Percentiles rank a stretch among this genome's conserved stretches.
phyloP scores from a whole-genome alignment of 2,113 vertebrate species.

The Strix uralensis region DNA sequence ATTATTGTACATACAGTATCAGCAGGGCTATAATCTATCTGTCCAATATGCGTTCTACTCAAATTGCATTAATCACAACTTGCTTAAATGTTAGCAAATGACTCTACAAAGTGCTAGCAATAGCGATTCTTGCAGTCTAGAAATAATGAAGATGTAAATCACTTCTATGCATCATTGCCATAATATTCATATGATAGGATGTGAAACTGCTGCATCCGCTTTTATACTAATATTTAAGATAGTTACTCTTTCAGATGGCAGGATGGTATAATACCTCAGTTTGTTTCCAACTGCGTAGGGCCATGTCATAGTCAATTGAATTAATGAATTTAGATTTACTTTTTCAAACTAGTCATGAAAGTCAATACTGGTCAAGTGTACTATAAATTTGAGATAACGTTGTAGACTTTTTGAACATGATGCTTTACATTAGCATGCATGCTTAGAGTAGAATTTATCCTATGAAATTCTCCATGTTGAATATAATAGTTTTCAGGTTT shows the following conservation, averaged over 20 bases:
- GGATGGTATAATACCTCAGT: not conserved
- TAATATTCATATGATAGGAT: conserved; percentile 1
- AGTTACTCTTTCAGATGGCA: not conserved
- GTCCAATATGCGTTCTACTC: conserved; percentile 53
- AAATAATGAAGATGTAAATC: conserved; percentile 70
- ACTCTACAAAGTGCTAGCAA: conserved; percentile 32
- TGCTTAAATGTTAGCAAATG: conserved; percentile 59
- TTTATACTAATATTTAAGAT: not conserved
- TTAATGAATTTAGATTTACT: not conserved
- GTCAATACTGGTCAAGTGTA: not conserved
- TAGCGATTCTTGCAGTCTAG: not conserved
- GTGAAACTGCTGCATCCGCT: conserved; percentile 37
- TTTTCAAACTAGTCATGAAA: not conserved
- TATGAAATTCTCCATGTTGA: not conserved
- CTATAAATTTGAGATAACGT: not conserved
- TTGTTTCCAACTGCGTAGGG: not conserved
- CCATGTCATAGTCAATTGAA: not conserved
- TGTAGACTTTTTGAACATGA: not conserved
- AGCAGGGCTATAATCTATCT: conserved; percentile 61
- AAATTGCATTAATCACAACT: conserved; percentile 63
- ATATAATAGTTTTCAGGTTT: not conserved
- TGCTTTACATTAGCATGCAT: not conserved
- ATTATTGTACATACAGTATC: conserved; percentile 51
- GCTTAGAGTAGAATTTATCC: not conserved
- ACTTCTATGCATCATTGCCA: conserved; percentile 29